These are phyloP conservation scores for Artemisiospiza belli DNA, from an alignment of 2,113 vertebrate species.

Conservation along the genomic window DNA sequence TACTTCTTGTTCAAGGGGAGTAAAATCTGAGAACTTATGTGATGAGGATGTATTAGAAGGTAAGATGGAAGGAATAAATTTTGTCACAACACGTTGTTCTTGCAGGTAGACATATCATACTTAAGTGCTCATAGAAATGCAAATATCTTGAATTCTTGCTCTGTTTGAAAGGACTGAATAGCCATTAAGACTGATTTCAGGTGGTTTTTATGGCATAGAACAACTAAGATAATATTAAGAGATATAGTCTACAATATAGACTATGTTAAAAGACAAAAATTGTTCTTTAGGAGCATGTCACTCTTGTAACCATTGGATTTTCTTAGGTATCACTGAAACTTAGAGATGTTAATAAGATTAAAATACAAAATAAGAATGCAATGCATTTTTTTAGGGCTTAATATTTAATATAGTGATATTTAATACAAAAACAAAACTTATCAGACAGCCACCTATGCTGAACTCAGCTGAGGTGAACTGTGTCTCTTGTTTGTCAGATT, in stretches of 20 bases:
- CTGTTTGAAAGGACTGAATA: not conserved
- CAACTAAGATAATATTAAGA: not conserved
- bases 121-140: not conserved
- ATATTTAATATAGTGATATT: not conserved
- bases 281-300: not conserved
- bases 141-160: not conserved
- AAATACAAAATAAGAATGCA: not conserved
- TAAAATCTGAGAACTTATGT: not conserved
- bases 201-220: not conserved
- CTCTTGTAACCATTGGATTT: not conserved
- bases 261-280: not conserved
- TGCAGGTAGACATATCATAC: not conserved
- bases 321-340: not conserved
- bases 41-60: not conserved
- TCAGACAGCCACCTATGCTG: not conserved
- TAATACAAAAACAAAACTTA: not conserved
- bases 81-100: rapidly evolving
- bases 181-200: not conserved
- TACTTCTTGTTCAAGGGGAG: not conserved
- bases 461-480: not conserved
- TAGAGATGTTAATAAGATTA: not conserved
- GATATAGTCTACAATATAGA: not conserved
- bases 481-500: not conserved
- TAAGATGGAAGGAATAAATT: not conserved
- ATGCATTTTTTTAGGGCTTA: not conserved